A percentile compares a stretch with the other conserved stretches of the same genome.
Evolutionary conservation across 2,113 vertebrate genomes (phyloP).

Genomic region (Nothocercus nigrocapillus): DNA sequence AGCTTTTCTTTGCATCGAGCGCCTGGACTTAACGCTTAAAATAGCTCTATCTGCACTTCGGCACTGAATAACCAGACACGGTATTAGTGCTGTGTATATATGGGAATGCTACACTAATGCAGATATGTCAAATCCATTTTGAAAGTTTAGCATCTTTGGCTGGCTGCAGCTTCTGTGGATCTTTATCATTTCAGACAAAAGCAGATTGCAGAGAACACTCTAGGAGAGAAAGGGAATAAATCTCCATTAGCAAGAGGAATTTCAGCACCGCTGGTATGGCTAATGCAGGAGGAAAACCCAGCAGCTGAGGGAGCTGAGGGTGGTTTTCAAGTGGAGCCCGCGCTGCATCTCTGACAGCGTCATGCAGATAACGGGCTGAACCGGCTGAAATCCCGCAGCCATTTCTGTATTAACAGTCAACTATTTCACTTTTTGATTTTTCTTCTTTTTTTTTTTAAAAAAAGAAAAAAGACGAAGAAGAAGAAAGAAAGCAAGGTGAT

Average conservation of each 20-base stretch:
- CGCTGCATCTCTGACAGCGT: neutral
- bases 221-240: neutral
- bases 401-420: neutral
- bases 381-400: neutral
- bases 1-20: neutral
- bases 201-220: neutral
- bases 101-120: fast-evolving
- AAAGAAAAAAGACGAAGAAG: neutral
- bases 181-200: neutral
- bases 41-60: fast-evolving
- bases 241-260: too few species aligned
- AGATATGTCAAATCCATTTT: neutral
- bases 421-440: neutral
- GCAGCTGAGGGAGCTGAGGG: neutral
- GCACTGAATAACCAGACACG: fast-evolving
- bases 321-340: neutral
- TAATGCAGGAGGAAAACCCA: neutral
- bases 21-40: neutral
- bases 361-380: neutral
- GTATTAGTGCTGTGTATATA: too few species aligned
- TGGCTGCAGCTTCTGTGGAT: neutral
- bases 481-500: too few species aligned
- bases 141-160: neutral
- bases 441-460: neutral
- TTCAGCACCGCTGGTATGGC: neutral